These are phyloP conservation scores for Capitella teleta DNA, from an alignment of 1,140 invertebrate genomes.

Conservation along the genomic window DNA sequence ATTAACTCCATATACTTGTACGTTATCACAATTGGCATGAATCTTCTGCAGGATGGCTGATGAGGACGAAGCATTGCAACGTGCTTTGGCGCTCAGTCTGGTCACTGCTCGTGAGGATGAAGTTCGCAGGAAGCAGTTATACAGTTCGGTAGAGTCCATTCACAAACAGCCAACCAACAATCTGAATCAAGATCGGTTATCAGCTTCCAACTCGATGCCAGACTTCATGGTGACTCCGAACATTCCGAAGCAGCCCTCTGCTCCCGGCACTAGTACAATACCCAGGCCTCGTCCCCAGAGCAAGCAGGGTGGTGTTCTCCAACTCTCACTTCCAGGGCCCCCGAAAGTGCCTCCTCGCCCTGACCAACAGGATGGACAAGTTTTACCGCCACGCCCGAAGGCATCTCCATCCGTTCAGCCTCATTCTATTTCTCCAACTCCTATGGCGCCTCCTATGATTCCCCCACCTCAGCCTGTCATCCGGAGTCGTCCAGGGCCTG, in stretches of 20 bases:
- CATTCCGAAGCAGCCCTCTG: too few species aligned
- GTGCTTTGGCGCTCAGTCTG: constrained; percentile 7
- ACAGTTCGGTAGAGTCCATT: not conserved
- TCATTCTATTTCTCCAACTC: too few species aligned
- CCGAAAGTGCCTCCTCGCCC: not conserved
- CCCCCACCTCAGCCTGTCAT: too few species aligned
- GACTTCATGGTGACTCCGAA: not conserved
- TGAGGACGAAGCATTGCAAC: constrained; percentile 6
- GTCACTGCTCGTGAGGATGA: constrained; percentile 11
- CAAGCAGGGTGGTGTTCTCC: not conserved
- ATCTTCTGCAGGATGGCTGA: too few species aligned
- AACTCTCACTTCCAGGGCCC: not conserved
- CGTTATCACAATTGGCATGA: too few species aligned
- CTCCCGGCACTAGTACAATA: not conserved
- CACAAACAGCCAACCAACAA: not conserved
- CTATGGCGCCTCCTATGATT: too few species aligned
- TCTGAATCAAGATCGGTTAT: not conserved
- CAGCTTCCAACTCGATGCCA: not conserved
- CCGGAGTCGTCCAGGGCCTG: too few species aligned
- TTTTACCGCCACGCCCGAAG: too few species aligned
- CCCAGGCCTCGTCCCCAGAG: not conserved
- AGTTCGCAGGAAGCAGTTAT: not conserved
- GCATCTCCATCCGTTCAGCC: too few species aligned
- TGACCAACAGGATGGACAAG: too few species aligned
- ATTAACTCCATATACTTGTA: too few species aligned